Evolutionary conservation across 1,140 invertebrate species (phyloP).

Genomic region (Leucophenga varia): DNA sequence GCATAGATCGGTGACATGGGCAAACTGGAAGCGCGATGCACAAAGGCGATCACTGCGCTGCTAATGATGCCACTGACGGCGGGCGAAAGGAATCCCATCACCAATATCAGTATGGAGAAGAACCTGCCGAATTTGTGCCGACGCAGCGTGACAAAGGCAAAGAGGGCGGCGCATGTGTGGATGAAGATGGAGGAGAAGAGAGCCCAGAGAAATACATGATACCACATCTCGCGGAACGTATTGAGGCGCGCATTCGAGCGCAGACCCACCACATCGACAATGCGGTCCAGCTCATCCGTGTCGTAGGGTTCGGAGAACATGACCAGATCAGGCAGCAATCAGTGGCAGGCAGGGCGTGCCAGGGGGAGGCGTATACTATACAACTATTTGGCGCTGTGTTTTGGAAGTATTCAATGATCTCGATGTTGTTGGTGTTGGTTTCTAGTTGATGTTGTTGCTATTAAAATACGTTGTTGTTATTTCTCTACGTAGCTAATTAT

Average conservation of each 20-base stretch:
- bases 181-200: slow-evolving; percentile 91
- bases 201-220: slow-evolving; percentile 85
- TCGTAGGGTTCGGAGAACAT: slow-evolving; percentile 60
- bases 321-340: too few species aligned
- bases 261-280: slow-evolving; percentile 65
- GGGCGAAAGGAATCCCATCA: slow-evolving; percentile 85
- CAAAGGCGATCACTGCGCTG: slow-evolving; percentile 91
- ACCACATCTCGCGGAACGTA: slow-evolving; percentile 90
- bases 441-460: too few species aligned
- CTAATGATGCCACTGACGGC: slow-evolving; percentile 84
- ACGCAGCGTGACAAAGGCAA: slow-evolving; percentile 84
- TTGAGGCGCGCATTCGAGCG: slow-evolving; percentile 63
- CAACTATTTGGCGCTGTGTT: too few species aligned
- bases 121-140: slow-evolving; percentile 94
- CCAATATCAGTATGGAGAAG: slow-evolving; percentile 82
- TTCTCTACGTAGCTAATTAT: too few species aligned
- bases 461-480: too few species aligned
- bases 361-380: too few species aligned
- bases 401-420: too few species aligned
- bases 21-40: slow-evolving; percentile 84
- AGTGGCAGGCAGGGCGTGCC: too few species aligned
- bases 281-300: slow-evolving; percentile 64
- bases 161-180: slow-evolving; percentile 84
- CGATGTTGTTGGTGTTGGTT: too few species aligned
- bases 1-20: slow-evolving; percentile 88